These are phyloP conservation scores for Acleris sparsana DNA, from an alignment of 2,888 invertebrate species.

Conservation along the genomic window DNA sequence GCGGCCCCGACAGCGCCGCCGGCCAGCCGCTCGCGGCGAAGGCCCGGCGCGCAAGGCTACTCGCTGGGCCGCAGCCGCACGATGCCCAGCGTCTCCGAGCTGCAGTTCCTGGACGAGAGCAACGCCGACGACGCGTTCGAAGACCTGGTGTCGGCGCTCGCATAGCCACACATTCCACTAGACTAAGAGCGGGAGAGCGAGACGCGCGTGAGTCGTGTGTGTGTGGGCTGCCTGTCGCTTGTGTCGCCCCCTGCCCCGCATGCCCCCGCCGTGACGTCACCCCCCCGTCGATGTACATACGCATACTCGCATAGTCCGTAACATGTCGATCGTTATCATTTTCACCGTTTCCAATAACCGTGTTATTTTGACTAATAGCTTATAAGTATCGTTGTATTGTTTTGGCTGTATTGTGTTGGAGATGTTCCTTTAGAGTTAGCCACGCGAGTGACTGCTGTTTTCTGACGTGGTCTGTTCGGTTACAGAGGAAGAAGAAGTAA, in stretches of 20 bases:
- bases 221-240: constrained; percentile 76
- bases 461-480: constrained; percentile 43
- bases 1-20: constrained; percentile 45
- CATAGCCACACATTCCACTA: constrained; percentile 79
- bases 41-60: constrained; percentile 73
- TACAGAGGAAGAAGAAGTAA: constrained; percentile 75
- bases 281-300: constrained; percentile 66
- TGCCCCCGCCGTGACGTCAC: constrained; percentile 46
- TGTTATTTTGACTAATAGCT: constrained; percentile 81
- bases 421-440: constrained; percentile 57
- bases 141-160: constrained; percentile 88
- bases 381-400: constrained; percentile 70
- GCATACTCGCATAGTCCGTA: constrained; percentile 46
- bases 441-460: constrained; percentile 32
- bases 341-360: constrained; percentile 71
- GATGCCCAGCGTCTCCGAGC: constrained; percentile 88
- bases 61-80: constrained; percentile 89
- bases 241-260: constrained; percentile 62
- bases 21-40: constrained; percentile 50
- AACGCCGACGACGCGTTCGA: constrained; percentile 95
- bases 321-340: constrained; percentile 60
- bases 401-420: constrained; percentile 68
- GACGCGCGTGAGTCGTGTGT: constrained; percentile 82
- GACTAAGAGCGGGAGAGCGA: constrained; percentile 74
- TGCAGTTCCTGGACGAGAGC: constrained; percentile 88